A percentile compares a stretch with the other conserved stretches of the same genome.
Conservation (phyloP, 2,797 vertebrate species). For the Sternotherus odoratus region DNA sequence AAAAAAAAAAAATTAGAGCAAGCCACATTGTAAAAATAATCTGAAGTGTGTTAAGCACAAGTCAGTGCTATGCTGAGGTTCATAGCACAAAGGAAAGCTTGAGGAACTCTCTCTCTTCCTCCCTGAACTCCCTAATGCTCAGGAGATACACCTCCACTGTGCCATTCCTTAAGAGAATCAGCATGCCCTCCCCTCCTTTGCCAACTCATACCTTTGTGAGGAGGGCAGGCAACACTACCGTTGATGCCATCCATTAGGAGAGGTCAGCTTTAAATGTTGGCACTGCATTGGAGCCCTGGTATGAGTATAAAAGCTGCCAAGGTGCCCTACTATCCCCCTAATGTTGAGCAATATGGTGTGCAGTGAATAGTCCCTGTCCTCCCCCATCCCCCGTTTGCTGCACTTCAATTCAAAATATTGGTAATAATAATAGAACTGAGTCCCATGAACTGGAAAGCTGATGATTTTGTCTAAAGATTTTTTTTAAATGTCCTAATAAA, state of each 20-base stretch:
- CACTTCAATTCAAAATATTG: not conserved
- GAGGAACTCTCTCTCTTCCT: not conserved
- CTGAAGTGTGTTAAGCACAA: not conserved
- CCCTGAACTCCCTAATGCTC: not conserved
- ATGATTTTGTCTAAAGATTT: not conserved
- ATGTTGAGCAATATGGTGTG: fast-evolving
- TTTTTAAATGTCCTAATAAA: constrained; percentile 33
- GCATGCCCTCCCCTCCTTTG: not conserved
- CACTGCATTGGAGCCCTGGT: not conserved
- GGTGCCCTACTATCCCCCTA: fast-evolving
- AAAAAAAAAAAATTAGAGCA: not conserved
- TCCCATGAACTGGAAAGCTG: not conserved
- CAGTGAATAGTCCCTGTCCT: not conserved
- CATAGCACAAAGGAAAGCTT: not conserved
- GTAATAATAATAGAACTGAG: not conserved
- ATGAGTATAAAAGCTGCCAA: not conserved
- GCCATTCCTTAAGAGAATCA: not conserved
- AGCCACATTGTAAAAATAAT: not conserved
- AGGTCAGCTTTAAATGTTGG: not conserved
- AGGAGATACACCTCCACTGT: not conserved
- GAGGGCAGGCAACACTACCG: not conserved
- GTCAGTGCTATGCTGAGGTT: not conserved
- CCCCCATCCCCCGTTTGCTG: not conserved
- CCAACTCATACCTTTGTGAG: not conserved
- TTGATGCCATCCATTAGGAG: not conserved